phyloP scores from a whole-genome alignment of 2,113 vertebrate species.

The Corythoichthys intestinalis region DNA sequence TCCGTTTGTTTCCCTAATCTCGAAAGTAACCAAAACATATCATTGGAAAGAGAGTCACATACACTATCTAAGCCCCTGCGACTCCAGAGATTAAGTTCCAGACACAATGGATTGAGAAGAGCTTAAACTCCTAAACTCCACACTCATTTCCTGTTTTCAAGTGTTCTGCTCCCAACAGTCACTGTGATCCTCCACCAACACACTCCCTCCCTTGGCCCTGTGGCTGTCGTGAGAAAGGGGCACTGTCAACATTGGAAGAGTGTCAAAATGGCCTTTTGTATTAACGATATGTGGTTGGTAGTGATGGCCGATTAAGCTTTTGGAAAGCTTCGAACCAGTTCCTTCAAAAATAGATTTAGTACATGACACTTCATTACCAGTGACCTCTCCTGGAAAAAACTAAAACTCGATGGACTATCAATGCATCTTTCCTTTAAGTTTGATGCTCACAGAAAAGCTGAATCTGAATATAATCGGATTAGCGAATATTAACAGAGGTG shows the following conservation, averaged over 20 bases:
- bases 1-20: slow-evolving; percentile 35
- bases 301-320: no score
- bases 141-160: slow-evolving; percentile 45
- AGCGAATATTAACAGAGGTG: no score
- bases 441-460: no score
- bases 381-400: no score
- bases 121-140: slow-evolving; percentile 51
- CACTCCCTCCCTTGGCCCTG: slow-evolving; percentile 13
- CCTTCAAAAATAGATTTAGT: no score
- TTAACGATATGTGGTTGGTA: slow-evolving; percentile 29
- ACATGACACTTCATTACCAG: no score
- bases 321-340: no score
- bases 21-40: slow-evolving; percentile 46
- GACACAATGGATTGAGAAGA: slow-evolving; percentile 54
- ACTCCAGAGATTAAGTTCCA: slow-evolving; percentile 49
- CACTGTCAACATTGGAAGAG: slow-evolving; percentile 20
- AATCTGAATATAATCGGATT: no score
- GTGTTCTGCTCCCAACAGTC: slow-evolving; percentile 28
- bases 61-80: slow-evolving; percentile 46
- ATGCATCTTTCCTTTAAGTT: no score
- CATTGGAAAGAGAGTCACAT: slow-evolving; percentile 51
- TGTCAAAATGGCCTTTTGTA: slow-evolving; percentile 35
- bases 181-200: slow-evolving; percentile 27
- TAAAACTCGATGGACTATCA: no score
- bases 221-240: slow-evolving; percentile 40